Evolutionary conservation across 2,888 invertebrate species (phyloP).

Genomic region (Aphidoletes aphidimyza): DNA sequence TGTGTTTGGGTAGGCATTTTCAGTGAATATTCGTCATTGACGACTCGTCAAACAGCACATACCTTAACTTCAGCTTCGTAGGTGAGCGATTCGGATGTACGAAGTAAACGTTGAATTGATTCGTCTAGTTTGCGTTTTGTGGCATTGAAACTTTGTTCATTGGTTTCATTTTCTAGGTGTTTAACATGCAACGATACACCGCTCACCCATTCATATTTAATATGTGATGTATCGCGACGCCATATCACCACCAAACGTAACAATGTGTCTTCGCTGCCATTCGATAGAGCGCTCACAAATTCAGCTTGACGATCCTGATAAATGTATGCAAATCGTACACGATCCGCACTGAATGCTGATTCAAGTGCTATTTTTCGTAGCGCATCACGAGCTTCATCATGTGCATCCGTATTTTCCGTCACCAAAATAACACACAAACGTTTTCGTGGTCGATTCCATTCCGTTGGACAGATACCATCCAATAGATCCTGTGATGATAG

Average conservation of each 20-base stretch:
- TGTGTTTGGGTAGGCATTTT: neutral
- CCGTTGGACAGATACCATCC: conserved; percentile 82
- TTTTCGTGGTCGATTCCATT: conserved; percentile 81
- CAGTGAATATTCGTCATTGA: too few species aligned
- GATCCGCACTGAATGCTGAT: conserved; percentile 73
- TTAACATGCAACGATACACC: conserved; percentile 63
- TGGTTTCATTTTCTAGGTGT: conserved; percentile 62
- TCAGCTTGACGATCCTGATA: conserved; percentile 81
- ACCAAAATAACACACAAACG: conserved; percentile 83
- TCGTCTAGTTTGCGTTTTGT: conserved; percentile 79
- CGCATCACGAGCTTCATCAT: conserved; percentile 70
- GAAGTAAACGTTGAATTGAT: conserved; percentile 76
- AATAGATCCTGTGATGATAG: conserved; percentile 87
- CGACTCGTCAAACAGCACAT: conserved; percentile 58
- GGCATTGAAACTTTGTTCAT: conserved; percentile 72
- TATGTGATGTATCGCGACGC: conserved; percentile 84
- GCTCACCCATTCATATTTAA: conserved; percentile 89
- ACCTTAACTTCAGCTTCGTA: conserved; percentile 84
- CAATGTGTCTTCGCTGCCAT: conserved; percentile 74
- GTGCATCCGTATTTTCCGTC: conserved; percentile 71
- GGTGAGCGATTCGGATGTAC: conserved; percentile 78
- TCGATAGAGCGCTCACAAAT: conserved; percentile 74
- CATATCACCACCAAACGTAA: conserved; percentile 88
- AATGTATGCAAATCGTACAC: conserved; percentile 88
- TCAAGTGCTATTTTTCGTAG: conserved; percentile 78